phyloP scores from a whole-genome alignment of 2,113 vertebrate species.

The Gulo gulo region DNA sequence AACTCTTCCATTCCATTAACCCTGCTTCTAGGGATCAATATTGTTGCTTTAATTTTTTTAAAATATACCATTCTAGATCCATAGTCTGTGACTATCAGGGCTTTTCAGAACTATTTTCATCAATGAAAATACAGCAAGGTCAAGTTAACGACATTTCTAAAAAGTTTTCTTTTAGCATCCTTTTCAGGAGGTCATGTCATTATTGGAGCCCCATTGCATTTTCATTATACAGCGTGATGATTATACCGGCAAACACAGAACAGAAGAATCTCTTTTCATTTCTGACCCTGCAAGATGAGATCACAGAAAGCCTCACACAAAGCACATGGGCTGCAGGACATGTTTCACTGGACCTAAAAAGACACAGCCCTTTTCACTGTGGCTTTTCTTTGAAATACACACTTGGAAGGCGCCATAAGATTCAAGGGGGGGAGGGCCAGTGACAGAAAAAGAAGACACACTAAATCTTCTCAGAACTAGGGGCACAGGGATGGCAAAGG shows the following conservation, averaged over 20 bases:
- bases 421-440: background rate
- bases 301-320: conserved; percentile 77
- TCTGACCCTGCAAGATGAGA: conserved; percentile 74
- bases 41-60: background rate
- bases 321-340: conserved; percentile 62
- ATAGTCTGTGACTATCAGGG: background rate
- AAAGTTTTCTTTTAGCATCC: background rate
- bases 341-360: conserved; percentile 60
- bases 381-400: conserved; percentile 55
- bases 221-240: conserved; percentile 63
- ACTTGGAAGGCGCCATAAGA: conserved; percentile 36
- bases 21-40: background rate
- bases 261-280: conserved; percentile 71
- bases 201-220: conserved; percentile 41
- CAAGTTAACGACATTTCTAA: background rate
- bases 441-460: background rate
- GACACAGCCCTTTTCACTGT: conserved; percentile 67
- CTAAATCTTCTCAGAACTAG: background rate
- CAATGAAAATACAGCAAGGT: background rate
- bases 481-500: background rate
- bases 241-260: conserved; percentile 75
- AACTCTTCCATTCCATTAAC: background rate
- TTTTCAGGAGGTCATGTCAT: conserved; percentile 27
- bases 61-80: background rate
- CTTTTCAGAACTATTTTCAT: background rate